Evolutionary conservation across 53 echinoderm and acorn worm genomes (phyloP), one percentile per base, ranked within the genome.

Genomic region (Hippasteria phrygiana): DNA sequence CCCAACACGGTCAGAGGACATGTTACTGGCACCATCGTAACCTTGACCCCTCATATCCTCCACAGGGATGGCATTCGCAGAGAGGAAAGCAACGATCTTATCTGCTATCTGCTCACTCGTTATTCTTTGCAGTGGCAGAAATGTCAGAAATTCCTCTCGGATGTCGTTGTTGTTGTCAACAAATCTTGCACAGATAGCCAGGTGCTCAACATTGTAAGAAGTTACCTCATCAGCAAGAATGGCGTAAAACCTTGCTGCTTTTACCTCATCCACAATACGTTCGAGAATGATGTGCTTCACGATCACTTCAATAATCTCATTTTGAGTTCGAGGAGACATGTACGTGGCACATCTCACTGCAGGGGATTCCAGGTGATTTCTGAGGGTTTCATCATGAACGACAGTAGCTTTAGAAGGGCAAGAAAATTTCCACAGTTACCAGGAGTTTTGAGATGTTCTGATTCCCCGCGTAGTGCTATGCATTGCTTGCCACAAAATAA

Each of bases 1-100:
- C 28, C 91, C 91, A 75, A 91, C 87, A 56, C 75, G 56, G n/a
- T 38, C 75, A 35, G 78, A 70, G 6, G 91, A 87, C 91, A 91
- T 91, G 67, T 67, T 78, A 41, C 78, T 69, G 11, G 91, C 87
- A 43, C 87, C 87, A 46, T 87, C 91, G 47, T 91, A 91, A 1
- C 91, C 87, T 65, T n/a, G n/a, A n/a, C n/a, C n/a, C n/a, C n/a
- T n/a, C n/a, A n/a, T n/a, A n/a, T n/a, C n/a, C n/a, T n/a, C 46
- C 46, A 45, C 46, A 45, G 46, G 46, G 11, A 45, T 45, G 85
- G 91, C 33, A 75, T 85, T 74, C 76, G 43, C 27, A 91, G 46
- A 45, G 46, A 45, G 46, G 46, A 45, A 45, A 45, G 46, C 46
- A n/a, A n/a, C n/a, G n/a, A n/a, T 59, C 20, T 24, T 39, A 6